Base-by-base conservation (phyloP, 2,888 invertebrate species). In the Corbicula japonica region DNA sequence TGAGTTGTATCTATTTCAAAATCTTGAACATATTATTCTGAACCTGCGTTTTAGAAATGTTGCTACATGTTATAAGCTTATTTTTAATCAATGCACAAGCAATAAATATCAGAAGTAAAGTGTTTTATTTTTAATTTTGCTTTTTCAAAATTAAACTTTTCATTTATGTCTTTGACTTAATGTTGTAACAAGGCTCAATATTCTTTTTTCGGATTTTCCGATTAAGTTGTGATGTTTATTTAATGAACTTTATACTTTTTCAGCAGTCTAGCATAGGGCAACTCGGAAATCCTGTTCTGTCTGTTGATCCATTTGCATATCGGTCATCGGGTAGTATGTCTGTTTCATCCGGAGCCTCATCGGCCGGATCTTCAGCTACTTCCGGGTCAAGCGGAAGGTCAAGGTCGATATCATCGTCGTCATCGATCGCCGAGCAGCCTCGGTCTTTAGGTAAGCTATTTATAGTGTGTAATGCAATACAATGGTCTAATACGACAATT, bases 281-380 rank as follows among this genome's bases (percentile, higher is more conserved):
- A 52, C 26, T 65, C 38, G 62, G 48, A 28, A 48, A 26, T 32
- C 62, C 62, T 46, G 12, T 63, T 15, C 15, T 65, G 26, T 35
- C 60, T 28, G 23, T 69, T 60, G 60, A 60, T 41, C 58, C 60
- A 28, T 35, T 34, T 10, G 41, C 56, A 30, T 6, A 44, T 21
- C 46, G 26, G 21, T 44, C 58, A 10, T 56, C 35, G 41, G 38
- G 38, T 38, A 23, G 46, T 1, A 5, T 21, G 21, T 30, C 48
- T n/a, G 12, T 35, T n/a, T 60, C 78, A 3, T 69, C 73, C 3
- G 61, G 63, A 32, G 58, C 69, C 28, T 73, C 70, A 10, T 65
- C 69, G 10, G 12, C 58, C 10, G 56, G 63, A n/a, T 68, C 77
- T 28, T 44, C 58, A 8, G 66, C 68, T 23, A 62, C 63, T 15